Evolutionary conservation across 2,888 invertebrate species (phyloP).

Genomic region (Stenichneumon culpator): DNA sequence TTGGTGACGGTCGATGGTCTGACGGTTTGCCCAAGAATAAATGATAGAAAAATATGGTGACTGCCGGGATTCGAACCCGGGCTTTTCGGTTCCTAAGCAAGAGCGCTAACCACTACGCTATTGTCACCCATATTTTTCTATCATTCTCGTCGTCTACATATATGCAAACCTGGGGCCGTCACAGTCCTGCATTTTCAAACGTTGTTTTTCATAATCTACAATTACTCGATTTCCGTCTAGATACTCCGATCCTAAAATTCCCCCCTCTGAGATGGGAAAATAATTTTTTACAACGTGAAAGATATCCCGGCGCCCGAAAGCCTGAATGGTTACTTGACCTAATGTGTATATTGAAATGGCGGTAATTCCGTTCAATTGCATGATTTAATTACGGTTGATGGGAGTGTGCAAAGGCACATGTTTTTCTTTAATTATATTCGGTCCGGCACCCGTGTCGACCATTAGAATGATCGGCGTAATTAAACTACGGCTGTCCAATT

Average conservation of each 20-base stretch:
- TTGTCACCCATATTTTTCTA: too few species aligned
- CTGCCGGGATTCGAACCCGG: too few species aligned
- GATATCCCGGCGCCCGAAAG: not conserved
- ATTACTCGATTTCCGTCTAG: not conserved
- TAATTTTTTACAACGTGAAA: not conserved
- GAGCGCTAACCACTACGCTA: too few species aligned
- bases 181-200: not conserved
- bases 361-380: constrained; percentile 1
- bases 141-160: too few species aligned
- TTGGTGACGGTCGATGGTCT: too few species aligned
- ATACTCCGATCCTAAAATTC: not conserved
- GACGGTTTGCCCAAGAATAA: too few species aligned
- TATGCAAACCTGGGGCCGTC: too few species aligned
- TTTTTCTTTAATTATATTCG: not conserved
- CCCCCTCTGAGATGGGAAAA: not conserved
- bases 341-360: not conserved
- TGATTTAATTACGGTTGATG: not conserved
- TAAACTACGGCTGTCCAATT: not conserved
- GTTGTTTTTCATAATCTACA: not conserved
- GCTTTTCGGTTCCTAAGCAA: too few species aligned
- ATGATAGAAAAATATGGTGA: too few species aligned
- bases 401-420: not conserved
- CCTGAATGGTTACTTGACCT: not conserved
- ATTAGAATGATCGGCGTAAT: not conserved
- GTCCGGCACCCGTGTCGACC: not conserved